Percentiles rank a stretch among this genome's conserved stretches.
phyloP scores from a whole-genome alignment of 2,113 vertebrate species.

The Ancistrus triradiatus region DNA sequence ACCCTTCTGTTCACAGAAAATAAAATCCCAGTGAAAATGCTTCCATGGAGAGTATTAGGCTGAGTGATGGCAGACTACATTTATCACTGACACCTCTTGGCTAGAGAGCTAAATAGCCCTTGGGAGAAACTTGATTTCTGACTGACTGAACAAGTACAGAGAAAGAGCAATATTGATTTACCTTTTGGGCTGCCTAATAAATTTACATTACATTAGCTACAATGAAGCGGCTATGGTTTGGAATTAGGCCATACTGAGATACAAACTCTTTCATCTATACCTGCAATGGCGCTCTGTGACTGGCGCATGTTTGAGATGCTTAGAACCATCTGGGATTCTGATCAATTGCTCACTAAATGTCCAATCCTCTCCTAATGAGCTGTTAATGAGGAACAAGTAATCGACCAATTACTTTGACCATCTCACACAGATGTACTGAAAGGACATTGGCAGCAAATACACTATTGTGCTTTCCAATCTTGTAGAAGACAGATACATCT shows the following conservation, averaged over 20 bases:
- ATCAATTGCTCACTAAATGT: not conserved
- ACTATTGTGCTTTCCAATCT: no score
- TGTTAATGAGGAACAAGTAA: conserved; percentile 35
- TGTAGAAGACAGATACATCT: no score
- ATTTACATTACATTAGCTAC: conserved; percentile 19
- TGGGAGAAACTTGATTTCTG: conserved; percentile 14
- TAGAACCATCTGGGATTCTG: not conserved
- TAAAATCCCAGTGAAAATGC: conserved; percentile 20
- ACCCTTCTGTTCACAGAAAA: not conserved
- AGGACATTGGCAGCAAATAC: no score
- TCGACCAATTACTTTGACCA: not conserved
- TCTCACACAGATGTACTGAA: conserved; percentile 11
- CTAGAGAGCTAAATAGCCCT: conserved; percentile 16
- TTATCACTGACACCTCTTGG: conserved; percentile 31
- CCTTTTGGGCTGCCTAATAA: not conserved
- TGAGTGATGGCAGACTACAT: conserved; percentile 34
- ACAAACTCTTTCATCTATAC: not conserved
- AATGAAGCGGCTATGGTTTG: conserved; percentile 1
- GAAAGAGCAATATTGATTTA: conserved; percentile 3
- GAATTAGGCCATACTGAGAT: not conserved
- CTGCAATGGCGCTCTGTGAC: not conserved
- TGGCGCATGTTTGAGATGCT: not conserved
- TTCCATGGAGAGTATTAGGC: conserved; percentile 15
- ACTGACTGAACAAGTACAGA: conserved; percentile 17
- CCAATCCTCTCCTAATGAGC: not conserved